Base-by-base conservation (phyloP, 2,888 invertebrate genomes). In the Drosophila borealis region DNA sequence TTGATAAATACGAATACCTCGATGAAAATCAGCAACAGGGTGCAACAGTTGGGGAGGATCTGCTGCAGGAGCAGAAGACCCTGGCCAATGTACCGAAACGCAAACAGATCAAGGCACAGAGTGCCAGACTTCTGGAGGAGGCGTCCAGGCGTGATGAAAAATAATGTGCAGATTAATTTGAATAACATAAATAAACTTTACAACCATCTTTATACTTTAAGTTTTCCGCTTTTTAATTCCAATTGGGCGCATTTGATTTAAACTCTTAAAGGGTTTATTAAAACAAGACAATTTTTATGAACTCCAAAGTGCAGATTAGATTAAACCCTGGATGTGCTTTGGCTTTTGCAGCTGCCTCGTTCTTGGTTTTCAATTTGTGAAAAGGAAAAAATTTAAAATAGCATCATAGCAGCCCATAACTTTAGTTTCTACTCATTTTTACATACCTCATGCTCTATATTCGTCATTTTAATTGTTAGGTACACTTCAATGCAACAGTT, bases 81-180 rank as follows among this genome's bases (percentile, higher is more conserved):
- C 49, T 73, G 44, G 83, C 82, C 44, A 76, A 63, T 74, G 78
- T 91, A 5, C 91, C 89, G 2, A 91, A 84, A 70, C 91, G 92
- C n/a, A 90, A 90, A 33, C 17, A 17, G 17, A 17, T 17, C 17
- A 17, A 17, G 17, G 79, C 84, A 0, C 81, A 84, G 44, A 92
- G 92, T 72, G 86, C 85, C 17, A 90, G 88, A 73, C 60, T 92
- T 36, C 82, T 92, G 21, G 92, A 92, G 57, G 90, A 90, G 42
- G 79, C 81, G 10, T 5, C 29, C 8, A 50, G 17, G 21, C 49
- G 10, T 8, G 37, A 50, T 0, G 29, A 44, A 21, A 3, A 0
- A 21, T 61, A 39, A 39, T 4, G 2, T 4, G 13, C 0, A n/a
- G 0, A 53, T 41, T 14, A 10, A 3, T 19, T 21, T 42, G 21